phyloP scores from a whole-genome alignment of 2,113 vertebrate genomes.

The Plectropomus leopardus region DNA sequence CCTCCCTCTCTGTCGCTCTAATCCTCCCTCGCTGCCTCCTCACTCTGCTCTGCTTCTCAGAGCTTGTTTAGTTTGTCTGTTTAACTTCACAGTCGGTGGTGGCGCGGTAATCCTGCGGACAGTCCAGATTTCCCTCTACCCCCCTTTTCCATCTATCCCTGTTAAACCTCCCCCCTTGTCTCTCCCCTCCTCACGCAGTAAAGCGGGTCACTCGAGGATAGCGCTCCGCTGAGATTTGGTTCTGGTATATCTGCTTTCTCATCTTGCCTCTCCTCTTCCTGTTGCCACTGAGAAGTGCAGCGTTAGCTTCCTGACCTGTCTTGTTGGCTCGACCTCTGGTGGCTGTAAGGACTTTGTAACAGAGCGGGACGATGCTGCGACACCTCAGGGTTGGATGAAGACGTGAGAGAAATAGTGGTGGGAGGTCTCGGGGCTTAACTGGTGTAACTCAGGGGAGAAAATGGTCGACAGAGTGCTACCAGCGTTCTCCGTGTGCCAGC shows the following conservation, averaged over 20 bases:
- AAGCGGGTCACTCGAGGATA: conserved; percentile 69
- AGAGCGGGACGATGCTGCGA: background rate
- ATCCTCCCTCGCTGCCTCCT: conserved; percentile 55
- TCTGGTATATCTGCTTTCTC: conserved; percentile 59
- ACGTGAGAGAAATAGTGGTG: conserved; percentile 10
- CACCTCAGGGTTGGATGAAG: conserved; percentile 22
- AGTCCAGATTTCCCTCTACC: conserved; percentile 46
- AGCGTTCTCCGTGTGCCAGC: conserved; percentile 59
- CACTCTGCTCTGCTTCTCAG: conserved; percentile 31
- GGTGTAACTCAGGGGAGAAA: conserved; percentile 32
- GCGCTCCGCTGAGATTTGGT: conserved; percentile 44
- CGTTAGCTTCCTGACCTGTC: conserved; percentile 44
- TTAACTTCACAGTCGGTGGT: conserved; percentile 57
- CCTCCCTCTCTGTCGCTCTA: conserved; percentile 53
- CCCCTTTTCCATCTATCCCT: background rate
- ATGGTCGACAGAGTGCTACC: conserved; percentile 57
- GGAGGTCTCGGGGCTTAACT: conserved; percentile 24
- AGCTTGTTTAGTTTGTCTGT: conserved; percentile 66
- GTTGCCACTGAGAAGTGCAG: conserved; percentile 54
- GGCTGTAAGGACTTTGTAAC: conserved; percentile 30
- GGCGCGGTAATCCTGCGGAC: conserved; percentile 66
- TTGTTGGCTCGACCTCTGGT: conserved; percentile 27
- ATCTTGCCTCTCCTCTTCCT: conserved; percentile 66
- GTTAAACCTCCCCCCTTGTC: background rate
- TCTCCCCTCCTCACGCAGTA: conserved; percentile 2